Evolutionary conservation across 2,113 vertebrate species (phyloP).

Genomic region (Scophthalmus maximus): DNA sequence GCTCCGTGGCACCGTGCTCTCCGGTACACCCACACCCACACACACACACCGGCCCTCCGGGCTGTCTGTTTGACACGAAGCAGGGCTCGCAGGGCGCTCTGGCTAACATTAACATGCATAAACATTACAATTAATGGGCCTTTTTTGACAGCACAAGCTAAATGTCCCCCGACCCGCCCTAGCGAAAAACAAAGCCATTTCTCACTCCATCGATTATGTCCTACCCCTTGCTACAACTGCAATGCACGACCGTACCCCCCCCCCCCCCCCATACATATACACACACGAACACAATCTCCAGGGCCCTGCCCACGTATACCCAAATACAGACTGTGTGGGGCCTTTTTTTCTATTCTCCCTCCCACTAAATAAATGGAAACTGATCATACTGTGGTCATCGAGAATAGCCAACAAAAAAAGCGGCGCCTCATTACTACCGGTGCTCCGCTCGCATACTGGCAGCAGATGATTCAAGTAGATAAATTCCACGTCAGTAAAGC

Average conservation of each 20-base stretch:
- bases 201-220: conserved; percentile 49
- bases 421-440: conserved; percentile 9
- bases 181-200: conserved; percentile 50
- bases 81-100: conserved; percentile 61
- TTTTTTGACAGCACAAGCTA: conserved; percentile 44
- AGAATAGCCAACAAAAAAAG: conserved; percentile 32
- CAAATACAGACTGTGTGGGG: conserved; percentile 48
- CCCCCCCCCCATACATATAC: not conserved
- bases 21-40: not conserved
- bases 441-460: conserved; percentile 18
- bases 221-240: conserved; percentile 39
- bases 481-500: conserved; percentile 15
- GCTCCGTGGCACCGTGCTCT: conserved; percentile 36
- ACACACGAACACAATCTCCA: conserved; percentile 3
- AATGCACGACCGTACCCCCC: conserved; percentile 7
- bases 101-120: conserved; percentile 73
- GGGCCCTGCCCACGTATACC: conserved; percentile 18
- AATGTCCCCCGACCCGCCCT: conserved; percentile 20
- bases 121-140: conserved; percentile 73
- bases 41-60: not conserved
- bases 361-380: conserved; percentile 33
- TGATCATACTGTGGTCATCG: not conserved
- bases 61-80: conserved; percentile 60
- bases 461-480: conserved; percentile 28
- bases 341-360: conserved; percentile 35